These are phyloP conservation scores for Eubucco bourcierii DNA, from an alignment of 2,113 vertebrate genomes.

Conservation along the genomic window DNA sequence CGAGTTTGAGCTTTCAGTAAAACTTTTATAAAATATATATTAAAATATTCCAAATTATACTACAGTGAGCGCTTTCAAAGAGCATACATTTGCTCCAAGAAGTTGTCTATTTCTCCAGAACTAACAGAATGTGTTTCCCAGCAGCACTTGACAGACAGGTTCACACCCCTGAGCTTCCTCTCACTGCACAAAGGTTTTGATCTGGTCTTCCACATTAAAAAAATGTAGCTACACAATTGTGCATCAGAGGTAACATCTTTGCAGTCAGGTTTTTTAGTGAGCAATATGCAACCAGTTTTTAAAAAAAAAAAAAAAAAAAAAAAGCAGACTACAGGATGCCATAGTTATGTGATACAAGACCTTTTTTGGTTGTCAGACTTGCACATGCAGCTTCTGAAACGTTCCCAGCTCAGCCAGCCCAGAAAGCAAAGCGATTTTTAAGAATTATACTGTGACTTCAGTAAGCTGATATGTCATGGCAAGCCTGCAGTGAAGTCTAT, in stretches of 20 bases:
- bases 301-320: not conserved
- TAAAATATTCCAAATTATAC: not conserved
- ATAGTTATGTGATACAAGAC: slow-evolving; percentile 23
- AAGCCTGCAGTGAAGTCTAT: not conserved
- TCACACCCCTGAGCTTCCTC: not conserved
- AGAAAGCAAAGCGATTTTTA: slow-evolving; percentile 6
- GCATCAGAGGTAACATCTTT: not conserved
- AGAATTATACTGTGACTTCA: not conserved
- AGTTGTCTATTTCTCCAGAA: not conserved
- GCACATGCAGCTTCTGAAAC: not conserved
- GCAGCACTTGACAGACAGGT: not conserved
- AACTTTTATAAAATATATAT: not conserved
- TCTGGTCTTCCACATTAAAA: not conserved
- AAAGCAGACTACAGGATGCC: not conserved
- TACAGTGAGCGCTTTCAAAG: not conserved
- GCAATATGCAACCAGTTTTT: not conserved
- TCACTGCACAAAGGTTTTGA: not conserved
- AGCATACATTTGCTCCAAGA: not conserved
- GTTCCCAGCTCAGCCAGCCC: not conserved
- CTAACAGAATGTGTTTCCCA: not conserved
- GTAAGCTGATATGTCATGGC: not conserved
- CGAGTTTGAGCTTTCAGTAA: not conserved
- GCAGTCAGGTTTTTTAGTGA: not conserved
- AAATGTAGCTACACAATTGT: not conserved
- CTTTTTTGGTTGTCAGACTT: slow-evolving; percentile 39